phyloP scores from a whole-genome alignment of 1,140 invertebrate genomes.

The Scaptomyza graminum region DNA sequence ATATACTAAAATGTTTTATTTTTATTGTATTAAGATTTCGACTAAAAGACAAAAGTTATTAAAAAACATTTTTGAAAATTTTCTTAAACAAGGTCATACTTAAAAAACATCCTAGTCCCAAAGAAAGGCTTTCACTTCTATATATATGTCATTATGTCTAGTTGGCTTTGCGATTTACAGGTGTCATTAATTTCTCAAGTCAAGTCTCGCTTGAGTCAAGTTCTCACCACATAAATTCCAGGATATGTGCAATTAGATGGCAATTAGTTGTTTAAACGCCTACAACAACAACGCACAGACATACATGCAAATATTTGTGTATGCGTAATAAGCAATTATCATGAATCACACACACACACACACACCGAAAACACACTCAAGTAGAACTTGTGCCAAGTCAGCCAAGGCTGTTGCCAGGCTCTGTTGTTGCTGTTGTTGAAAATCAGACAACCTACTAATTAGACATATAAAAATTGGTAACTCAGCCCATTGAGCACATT shows the following conservation, averaged over 20 bases:
- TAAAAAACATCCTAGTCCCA: no score
- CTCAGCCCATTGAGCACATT: not conserved
- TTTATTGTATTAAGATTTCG: no score
- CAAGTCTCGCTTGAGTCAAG: slow-evolving; percentile 9
- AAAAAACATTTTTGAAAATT: no score
- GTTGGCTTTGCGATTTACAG: slow-evolving; percentile 6
- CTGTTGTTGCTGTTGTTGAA: slow-evolving; percentile 13
- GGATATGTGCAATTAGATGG: slow-evolving; percentile 49
- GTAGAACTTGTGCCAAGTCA: not conserved
- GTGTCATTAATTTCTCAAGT: slow-evolving; percentile 29
- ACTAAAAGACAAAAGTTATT: no score
- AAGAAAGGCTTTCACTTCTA: not conserved
- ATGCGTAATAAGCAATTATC: slow-evolving; percentile 65
- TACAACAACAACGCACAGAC: slow-evolving; percentile 5
- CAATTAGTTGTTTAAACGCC: slow-evolving; percentile 48
- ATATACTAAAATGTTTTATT: no score
- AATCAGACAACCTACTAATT: slow-evolving; percentile 57
- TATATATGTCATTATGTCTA: not conserved
- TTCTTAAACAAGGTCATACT: no score
- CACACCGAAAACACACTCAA: slow-evolving; percentile 1
- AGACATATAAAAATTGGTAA: slow-evolving; percentile 58
- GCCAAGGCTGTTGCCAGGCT: not conserved
- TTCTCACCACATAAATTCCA: slow-evolving; percentile 35
- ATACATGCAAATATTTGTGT: slow-evolving; percentile 41
- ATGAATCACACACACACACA: slow-evolving; percentile 50